phyloP scores from a whole-genome alignment of 2,888 invertebrate species.

The Pheosia tremula region DNA sequence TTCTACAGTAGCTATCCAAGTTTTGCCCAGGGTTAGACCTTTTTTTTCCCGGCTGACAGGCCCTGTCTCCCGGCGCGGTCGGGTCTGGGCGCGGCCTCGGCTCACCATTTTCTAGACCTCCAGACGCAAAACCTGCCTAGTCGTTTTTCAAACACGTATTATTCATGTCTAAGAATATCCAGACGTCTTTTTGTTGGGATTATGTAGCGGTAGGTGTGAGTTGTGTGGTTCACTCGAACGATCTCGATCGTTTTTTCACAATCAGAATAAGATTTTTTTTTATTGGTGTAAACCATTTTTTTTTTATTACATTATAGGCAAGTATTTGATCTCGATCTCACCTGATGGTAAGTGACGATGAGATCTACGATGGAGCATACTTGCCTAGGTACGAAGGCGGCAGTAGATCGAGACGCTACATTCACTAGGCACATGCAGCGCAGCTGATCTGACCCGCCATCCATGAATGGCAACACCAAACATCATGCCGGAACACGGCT shows the following conservation, averaged over 20 bases:
- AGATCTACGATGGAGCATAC: no score
- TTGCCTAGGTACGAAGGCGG: no score
- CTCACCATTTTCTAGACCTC: constrained; percentile 2
- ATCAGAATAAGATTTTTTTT: no score
- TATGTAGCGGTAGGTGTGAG: constrained; percentile 19
- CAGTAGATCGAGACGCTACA: no score
- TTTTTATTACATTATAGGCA: no score
- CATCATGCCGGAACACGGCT: no score
- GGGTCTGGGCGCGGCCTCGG: constrained; percentile 1
- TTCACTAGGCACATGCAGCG: no score
- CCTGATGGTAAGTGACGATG: no score
- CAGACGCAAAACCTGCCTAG: constrained; percentile 4
- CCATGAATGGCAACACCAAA: no score
- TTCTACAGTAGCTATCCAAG: not conserved
- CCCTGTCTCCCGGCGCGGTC: constrained; percentile 7
- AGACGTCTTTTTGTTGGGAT: constrained; percentile 29
- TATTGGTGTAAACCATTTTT: no score
- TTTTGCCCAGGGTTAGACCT: not conserved
- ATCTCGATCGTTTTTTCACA: not conserved
- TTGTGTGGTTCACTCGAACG: not conserved
- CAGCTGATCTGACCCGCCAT: no score
- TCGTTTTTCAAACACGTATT: constrained; percentile 18
- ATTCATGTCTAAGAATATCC: constrained; percentile 16
- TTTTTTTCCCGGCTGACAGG: constrained; percentile 3
- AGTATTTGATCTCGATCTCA: no score